These are phyloP conservation scores for Agrotis exclamationis DNA, from an alignment of 2,888 invertebrate genomes.

Conservation along the genomic window DNA sequence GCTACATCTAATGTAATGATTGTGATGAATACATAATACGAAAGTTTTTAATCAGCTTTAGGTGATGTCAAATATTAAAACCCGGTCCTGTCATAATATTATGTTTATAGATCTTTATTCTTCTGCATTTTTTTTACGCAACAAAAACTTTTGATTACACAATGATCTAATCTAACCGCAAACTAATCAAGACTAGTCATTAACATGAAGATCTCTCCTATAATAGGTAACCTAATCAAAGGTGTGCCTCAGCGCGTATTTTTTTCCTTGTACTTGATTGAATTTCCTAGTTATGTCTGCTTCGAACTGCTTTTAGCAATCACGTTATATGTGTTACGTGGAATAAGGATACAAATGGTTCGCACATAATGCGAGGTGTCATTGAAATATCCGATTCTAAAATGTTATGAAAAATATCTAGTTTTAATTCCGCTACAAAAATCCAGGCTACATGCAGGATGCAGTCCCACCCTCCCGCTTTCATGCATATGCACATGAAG, in stretches of 20 bases:
- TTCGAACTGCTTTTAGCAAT: background rate
- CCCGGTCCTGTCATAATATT: no score
- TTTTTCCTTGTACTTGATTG: conserved; percentile 12
- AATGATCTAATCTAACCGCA: background rate
- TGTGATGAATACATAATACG: no score
- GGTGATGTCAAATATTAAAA: no score
- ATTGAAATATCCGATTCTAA: no score
- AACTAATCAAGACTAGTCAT: background rate
- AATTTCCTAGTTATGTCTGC: background rate
- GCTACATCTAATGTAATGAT: no score
- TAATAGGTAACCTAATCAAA: background rate
- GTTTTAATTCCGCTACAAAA: no score
- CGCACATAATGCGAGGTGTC: no score
- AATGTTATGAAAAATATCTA: no score
- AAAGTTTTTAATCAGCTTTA: no score
- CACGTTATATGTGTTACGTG: background rate
- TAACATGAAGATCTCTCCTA: background rate
- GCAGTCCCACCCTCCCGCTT: no score
- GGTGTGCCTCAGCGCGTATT: background rate
- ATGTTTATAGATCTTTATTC: background rate
- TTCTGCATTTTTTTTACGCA: background rate
- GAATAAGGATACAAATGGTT: background rate
- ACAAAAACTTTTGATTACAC: background rate
- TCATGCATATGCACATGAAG: no score
- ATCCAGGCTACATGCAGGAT: no score